Evolutionary conservation across 2,888 invertebrate genomes (phyloP), one percentile per base, ranked within the genome.

Genomic region (Dendrolimus pini): DNA sequence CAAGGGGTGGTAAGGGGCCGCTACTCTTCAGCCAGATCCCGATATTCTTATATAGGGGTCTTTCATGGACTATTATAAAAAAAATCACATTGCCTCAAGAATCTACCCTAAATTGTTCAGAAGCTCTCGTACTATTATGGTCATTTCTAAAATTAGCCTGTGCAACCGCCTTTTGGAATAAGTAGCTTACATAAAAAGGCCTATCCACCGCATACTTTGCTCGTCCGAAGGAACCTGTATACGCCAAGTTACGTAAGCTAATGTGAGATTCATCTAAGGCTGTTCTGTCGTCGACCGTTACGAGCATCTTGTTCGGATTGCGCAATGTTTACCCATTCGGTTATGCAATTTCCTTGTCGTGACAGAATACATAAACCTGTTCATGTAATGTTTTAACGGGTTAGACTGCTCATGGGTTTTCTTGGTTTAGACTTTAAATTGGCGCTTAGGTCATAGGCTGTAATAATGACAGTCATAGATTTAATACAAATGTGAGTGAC

Each of bases 251-350:
- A 47, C 12, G 47, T 47, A 47, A 47, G 47, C 47, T 54, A 53
- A 54, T 54, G 54, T 54, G 18, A 14, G 54, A 18, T 18, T 54
- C 12, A 6, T 54, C 30, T 18, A 30, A 54, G 57, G 57, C 47
- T 54, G 41, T 58, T 54, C 54, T 57, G 59, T 57, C 55, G 47
- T 57, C 53, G 55, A 64, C 65, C 62, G 68, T 65, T 59, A 59
- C 57, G 55, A 14, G 41, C 57, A n/a, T 57, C 57, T 56, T 53
- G 56, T 55, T 59, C 57, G 53, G 14, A 41, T 59, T 59, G 13
- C 54, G 59, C 53, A 59, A 59, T 47, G 30, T 56, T 54, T 52
- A 57, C 41, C 42, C 6, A 42, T 52, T 14, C 10, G 7, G 41
- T 59, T 59, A 55, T 54, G 59, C 57, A 59, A 59, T 41, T 55